phyloP scores from a whole-genome alignment of 2,797 vertebrate species.

The Urocyon cinereoargenteus region DNA sequence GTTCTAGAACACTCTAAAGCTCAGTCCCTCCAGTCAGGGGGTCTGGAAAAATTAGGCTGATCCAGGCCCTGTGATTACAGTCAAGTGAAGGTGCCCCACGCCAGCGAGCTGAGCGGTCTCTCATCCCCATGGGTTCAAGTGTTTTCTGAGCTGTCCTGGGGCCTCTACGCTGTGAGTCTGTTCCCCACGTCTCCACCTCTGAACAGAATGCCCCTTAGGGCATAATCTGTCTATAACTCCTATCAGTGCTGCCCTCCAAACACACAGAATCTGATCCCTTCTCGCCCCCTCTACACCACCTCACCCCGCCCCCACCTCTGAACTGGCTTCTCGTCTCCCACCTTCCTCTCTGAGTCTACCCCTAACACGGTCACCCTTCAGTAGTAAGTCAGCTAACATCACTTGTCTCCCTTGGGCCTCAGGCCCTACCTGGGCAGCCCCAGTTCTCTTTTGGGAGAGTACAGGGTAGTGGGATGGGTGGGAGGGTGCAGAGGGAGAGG shows the following conservation, averaged over 20 bases:
- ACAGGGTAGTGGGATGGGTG: too few relatives aligned
- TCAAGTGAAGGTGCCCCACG: background rate
- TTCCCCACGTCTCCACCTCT: too few relatives aligned
- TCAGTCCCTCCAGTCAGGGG: background rate
- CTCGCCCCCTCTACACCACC: background rate
- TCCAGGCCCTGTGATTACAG: background rate
- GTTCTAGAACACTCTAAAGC: background rate
- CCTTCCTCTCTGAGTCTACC: background rate
- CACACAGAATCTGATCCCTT: background rate
- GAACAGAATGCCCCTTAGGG: background rate
- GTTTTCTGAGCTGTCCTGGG: background rate
- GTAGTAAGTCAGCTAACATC: background rate
- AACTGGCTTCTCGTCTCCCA: background rate
- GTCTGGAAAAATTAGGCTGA: background rate
- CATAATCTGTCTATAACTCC: background rate
- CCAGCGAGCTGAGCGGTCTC: background rate
- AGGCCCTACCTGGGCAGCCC: background rate
- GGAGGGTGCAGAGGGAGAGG: background rate
- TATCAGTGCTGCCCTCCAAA: background rate
- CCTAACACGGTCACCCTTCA: background rate
- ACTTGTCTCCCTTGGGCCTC: background rate
- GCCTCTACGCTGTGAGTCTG: background rate
- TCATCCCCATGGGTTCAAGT: background rate
- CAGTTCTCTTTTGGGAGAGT: background rate
- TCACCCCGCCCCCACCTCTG: background rate